Conservation (phyloP, 2,113 vertebrate species). For the Sphyrna mokarran region DNA sequence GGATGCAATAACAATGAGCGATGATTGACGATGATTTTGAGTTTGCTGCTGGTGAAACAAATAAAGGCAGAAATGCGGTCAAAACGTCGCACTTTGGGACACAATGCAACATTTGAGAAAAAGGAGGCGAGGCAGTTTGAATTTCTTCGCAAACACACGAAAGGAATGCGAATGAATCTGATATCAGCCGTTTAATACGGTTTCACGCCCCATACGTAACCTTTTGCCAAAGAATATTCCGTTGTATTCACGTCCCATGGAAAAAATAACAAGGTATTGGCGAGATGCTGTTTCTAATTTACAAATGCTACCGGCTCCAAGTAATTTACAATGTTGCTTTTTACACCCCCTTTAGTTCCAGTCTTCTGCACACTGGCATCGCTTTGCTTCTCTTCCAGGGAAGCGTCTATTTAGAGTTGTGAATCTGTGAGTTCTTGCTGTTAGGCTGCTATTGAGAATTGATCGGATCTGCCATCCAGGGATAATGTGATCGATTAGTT, state of each 20-base stretch:
- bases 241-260: neutral
- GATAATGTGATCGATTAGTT: constrained; percentile 11
- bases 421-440: neutral
- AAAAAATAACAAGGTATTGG: neutral
- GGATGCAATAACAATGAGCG: neutral
- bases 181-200: neutral
- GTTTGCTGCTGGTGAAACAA: neutral
- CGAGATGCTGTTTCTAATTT: constrained; percentile 15
- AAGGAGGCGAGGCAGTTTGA: constrained; percentile 1
- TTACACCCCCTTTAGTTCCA: neutral
- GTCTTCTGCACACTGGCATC: neutral
- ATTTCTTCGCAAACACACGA: neutral
- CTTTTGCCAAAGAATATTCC: neutral
- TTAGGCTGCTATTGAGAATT: neutral
- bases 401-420: neutral
- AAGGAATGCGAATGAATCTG: neutral
- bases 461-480: neutral
- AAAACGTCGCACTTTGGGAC: neutral
- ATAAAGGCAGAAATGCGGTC: neutral
- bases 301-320: constrained; percentile 3
- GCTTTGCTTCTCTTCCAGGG: neutral
- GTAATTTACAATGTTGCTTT: neutral
- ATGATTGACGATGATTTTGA: neutral
- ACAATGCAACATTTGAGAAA: neutral
- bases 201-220: neutral